A percentile compares a stretch with the other conserved stretches of the same genome.
Evolutionary conservation across 1,140 invertebrate species (phyloP).

Genomic region (Neotoxoptera formosana): DNA sequence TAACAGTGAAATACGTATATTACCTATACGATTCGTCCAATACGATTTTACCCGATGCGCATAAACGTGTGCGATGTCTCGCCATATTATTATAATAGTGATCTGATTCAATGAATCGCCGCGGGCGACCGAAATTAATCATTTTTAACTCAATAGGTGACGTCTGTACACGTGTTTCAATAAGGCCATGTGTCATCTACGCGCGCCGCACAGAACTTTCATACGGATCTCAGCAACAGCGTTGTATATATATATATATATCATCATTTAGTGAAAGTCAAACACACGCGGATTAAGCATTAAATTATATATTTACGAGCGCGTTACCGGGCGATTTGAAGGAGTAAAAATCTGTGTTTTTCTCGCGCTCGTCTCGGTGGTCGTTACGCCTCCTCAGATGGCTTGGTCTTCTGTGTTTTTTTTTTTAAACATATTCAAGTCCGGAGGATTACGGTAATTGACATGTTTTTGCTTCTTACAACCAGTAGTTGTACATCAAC

Average conservation of each 20-base stretch:
- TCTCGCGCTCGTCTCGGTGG: not conserved
- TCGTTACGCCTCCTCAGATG: not conserved
- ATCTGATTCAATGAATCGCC: not conserved
- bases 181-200: not conserved
- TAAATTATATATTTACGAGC: conserved; percentile 1
- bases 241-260: too few species aligned
- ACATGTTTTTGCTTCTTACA: not conserved
- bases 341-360: not conserved
- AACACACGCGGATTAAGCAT: not conserved
- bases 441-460: not conserved
- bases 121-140: not conserved
- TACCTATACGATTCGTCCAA: not conserved
- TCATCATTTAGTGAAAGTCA: conserved; percentile 25
- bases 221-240: conserved; percentile 6
- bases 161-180: not conserved
- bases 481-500: not conserved
- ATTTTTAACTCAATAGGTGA: not conserved
- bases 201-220: not conserved
- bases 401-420: not conserved
- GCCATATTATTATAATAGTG: too few species aligned
- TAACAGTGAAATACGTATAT: too few species aligned
- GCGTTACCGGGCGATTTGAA: not conserved
- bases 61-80: not conserved
- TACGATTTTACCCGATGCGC: not conserved
- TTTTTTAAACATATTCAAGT: not conserved